Percentiles rank a stretch among this genome's conserved stretches.
Conservation (phyloP, 2,888 invertebrate genomes). For the Atethmia centrago region DNA sequence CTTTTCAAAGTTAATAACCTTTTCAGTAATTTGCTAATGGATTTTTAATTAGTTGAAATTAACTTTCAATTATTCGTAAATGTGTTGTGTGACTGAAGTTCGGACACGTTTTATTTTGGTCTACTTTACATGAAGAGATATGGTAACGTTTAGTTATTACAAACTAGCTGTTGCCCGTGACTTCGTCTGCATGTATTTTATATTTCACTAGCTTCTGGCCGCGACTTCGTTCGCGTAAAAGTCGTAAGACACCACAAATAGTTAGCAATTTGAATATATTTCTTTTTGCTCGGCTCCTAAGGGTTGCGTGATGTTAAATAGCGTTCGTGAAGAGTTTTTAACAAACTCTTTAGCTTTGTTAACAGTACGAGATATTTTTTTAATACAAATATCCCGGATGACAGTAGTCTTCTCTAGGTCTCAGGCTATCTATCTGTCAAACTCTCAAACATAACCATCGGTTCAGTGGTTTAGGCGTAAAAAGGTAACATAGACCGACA, state of each 20-base stretch:
- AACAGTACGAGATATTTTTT: too few relatives aligned
- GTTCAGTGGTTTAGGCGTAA: too few relatives aligned
- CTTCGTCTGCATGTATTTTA: too few relatives aligned
- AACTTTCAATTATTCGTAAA: conserved; percentile 11
- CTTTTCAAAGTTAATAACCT: conserved; percentile 25
- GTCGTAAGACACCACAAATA: not conserved
- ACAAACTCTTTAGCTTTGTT: too few relatives aligned
- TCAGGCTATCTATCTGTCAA: too few relatives aligned
- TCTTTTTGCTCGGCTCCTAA: not conserved
- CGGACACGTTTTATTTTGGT: not conserved
- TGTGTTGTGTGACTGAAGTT: not conserved
- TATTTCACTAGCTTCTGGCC: not conserved
- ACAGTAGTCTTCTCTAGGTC: too few relatives aligned
- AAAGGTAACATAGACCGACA: too few relatives aligned
- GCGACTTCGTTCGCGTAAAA: not conserved
- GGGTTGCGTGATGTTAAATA: too few relatives aligned
- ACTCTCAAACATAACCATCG: too few relatives aligned
- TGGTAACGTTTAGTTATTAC: not conserved
- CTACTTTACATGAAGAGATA: not conserved
- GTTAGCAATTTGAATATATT: not conserved
- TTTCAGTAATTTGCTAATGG: conserved; percentile 47
- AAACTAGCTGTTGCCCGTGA: not conserved
- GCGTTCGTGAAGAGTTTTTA: too few relatives aligned
- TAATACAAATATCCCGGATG: too few relatives aligned
- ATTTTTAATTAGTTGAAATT: conserved; percentile 29